Base-by-base conservation (phyloP, 2,888 invertebrate genomes). In the Zele albiditarsus region DNA sequence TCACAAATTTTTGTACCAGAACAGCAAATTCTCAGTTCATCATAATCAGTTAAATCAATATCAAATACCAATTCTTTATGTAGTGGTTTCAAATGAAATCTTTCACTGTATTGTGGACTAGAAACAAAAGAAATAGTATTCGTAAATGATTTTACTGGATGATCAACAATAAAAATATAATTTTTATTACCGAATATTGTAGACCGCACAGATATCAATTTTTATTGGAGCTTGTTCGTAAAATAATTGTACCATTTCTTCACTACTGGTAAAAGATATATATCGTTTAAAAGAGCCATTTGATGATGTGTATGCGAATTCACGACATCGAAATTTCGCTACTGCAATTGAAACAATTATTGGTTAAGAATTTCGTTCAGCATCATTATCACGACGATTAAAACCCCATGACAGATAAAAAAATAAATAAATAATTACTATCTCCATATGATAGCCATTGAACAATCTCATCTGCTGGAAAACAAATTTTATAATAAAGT, bases 41-140 rank as follows among this genome's bases (percentile, higher is more conserved):
- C 99, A 89, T 99, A 99, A 90, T 99, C 99, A 46, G 98, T 98
- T 92, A 99, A 95, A 92, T 99, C 99, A 84, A 99, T 99, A 92
- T 99, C 99, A 90, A 99, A 97, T 0, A 99, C 97, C 14, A 99
- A 91, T 91, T 99, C 99, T 87, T 96, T 95, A 83, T 96, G 93
- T 23, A 93, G 63, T 0, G 88, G 83, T 28, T 28, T 25, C 2
- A 28, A n/a, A 3, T 27, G 8, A 23, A n/a, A n/a, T 38, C 79
- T 79, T 42, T 73, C 33, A 23, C 16, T 25, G 2, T 46, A 46
- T 33, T 16, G n/a, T 10, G 53, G 60, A 8, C 42, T 65, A n/a
- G 14, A 42, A 16, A 23, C 2, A 12, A 14, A 66, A 2, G 38
- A n/a, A 6, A 53, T 20, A 20, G 6, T 27, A 33, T 58, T 67